Conservation (phyloP, 2,888 invertebrate genomes). For the Teinopalpus imperialis region DNA sequence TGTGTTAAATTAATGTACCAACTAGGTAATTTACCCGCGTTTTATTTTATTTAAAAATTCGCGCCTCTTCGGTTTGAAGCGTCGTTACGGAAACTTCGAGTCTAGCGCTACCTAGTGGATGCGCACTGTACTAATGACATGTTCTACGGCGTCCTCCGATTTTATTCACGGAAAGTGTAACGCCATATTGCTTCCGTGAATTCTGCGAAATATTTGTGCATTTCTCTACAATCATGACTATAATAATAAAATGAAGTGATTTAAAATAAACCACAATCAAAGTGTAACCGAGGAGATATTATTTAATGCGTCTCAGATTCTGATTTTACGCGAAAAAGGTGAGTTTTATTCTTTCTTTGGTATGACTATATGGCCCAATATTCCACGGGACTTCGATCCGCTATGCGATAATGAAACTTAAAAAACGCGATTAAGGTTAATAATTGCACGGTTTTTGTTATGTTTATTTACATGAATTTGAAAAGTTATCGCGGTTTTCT, state of each 20-base stretch:
- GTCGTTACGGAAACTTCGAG: slow-evolving; percentile 70
- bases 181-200: slow-evolving; percentile 82
- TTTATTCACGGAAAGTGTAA: slow-evolving; percentile 80
- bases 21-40: no score
- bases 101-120: slow-evolving; percentile 60
- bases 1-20: no score
- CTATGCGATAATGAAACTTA: slow-evolving; percentile 84
- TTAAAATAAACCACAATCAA: slow-evolving; percentile 57
- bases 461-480: slow-evolving; percentile 83
- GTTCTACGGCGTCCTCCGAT: slow-evolving; percentile 81
- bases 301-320: slow-evolving; percentile 53
- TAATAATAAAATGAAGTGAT: slow-evolving; percentile 76
- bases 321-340: slow-evolving; percentile 68
- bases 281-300: slow-evolving; percentile 51
- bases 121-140: slow-evolving; percentile 78
- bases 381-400: slow-evolving; percentile 83
- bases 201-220: slow-evolving; percentile 73
- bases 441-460: slow-evolving; percentile 83
- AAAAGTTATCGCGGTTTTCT: slow-evolving; percentile 81
- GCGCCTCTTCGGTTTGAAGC: slow-evolving; percentile 38
- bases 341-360: slow-evolving; percentile 76
- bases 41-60: slow-evolving; percentile 39
- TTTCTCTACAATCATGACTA: slow-evolving; percentile 79
- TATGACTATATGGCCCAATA: slow-evolving; percentile 83
- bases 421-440: slow-evolving; percentile 83